Base-by-base conservation (phyloP, 2,888 invertebrate genomes). In the Empis stercorea region DNA sequence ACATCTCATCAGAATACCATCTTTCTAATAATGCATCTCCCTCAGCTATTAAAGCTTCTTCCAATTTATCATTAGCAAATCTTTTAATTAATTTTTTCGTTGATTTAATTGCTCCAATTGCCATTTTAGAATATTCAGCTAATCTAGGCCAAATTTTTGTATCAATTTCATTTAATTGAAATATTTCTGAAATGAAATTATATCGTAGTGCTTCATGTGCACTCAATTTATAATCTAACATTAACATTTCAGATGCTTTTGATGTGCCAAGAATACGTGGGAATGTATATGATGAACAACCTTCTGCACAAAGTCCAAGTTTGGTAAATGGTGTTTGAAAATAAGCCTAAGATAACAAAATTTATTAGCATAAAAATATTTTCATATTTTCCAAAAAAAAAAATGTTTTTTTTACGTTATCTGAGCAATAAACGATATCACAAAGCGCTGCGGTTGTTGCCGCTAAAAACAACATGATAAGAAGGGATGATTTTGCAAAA, bases 341-440 rank as follows among this genome's bases (percentile, higher is more conserved):
- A 51, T 84, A 85, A 2, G 94, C 87, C 87, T 89, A n/a, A n/a
- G 60, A 20, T 71, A 71, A 3, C 10, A 48, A 49, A 50, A 34
- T 34, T n/a, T 34, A 34, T n/a, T 34, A 13, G 5, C 4, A 34
- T n/a, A 34, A 34, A 13, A 34, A n/a, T n/a, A n/a, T n/a, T n/a
- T 34, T 5, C 13, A n/a, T n/a, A 34, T n/a, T 3, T 34, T 13
- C n/a, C 4, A n/a, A 34, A 20, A 4, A 20, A 20, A 20, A 20
- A 20, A 5, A 20, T 4, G 5, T 20, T 20, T 20, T 6, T 7
- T 54, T 55, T 66, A 86, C 89, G 66, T 73, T 79, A 56, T 93
- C 86, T n/a, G 82, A 77, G 46, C 91, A 87, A 73, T 88, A 91
- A 9, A 93, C 83, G 48, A 87, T 73, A 73, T 97, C 96, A 71